Evolutionary conservation across 1,140 invertebrate species (phyloP).

Genomic region (Thaumatotibia leucotreta): DNA sequence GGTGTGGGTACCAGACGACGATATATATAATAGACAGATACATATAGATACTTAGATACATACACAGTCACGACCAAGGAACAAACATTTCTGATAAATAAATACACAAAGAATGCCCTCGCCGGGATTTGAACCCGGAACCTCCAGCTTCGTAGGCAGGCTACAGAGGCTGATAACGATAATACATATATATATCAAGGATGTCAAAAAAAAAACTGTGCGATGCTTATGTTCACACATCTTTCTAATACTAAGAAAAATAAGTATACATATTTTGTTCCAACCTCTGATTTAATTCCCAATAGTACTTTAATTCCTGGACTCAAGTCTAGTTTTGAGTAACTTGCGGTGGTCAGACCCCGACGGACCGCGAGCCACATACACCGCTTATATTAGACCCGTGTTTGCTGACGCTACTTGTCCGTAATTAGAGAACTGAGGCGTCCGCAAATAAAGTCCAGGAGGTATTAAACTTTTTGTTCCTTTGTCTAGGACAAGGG

Average conservation of each 20-base stretch:
- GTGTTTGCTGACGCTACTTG: constrained; percentile 25
- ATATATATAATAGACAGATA: too few species aligned
- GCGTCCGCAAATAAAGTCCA: constrained; percentile 11
- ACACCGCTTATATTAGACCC: constrained; percentile 15
- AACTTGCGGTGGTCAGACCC: neutral
- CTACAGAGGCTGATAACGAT: too few species aligned
- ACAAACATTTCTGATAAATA: too few species aligned
- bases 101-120: too few species aligned
- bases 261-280: neutral
- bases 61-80: too few species aligned
- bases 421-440: constrained; percentile 23
- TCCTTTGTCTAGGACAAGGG: constrained; percentile 9
- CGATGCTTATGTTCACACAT: too few species aligned
- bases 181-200: too few species aligned
- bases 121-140: too few species aligned
- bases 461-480: constrained; percentile 7
- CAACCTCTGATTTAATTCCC: neutral
- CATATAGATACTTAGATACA: too few species aligned
- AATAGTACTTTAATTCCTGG: neutral
- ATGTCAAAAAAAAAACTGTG: too few species aligned
- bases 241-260: neutral
- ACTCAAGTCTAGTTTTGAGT: neutral
- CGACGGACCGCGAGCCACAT: constrained; percentile 1
- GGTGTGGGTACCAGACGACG: too few species aligned
- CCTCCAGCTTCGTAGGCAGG: too few species aligned